Evolutionary conservation across 2,797 vertebrate species (phyloP), one percentile per base, ranked within the genome.

Genomic region (Gallinago stenura): DNA sequence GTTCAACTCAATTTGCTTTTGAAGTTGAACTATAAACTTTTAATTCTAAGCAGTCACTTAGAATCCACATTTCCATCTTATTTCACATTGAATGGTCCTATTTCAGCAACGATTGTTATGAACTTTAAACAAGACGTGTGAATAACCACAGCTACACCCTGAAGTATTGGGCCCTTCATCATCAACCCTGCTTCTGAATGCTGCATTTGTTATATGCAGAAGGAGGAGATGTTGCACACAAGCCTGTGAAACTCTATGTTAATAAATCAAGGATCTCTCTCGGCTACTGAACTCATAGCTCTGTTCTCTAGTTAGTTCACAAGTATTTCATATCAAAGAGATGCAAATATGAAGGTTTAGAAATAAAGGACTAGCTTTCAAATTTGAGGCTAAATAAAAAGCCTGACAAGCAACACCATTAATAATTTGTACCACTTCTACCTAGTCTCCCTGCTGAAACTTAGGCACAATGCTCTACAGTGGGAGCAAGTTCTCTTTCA

Each of bases 241-340:
- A 94, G 65, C 12, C 72, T 56, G 22, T 51, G 73, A 89, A 88
- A 89, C 19, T 71, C 71, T 86, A 3, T 35, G 50, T 84, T 94
- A 88, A 71, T 83, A 91, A 92, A 94, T 66, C 61, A 95, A 82
- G 76, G 48, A 81, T 91, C 72, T 96, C 72, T 96, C 90, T 73
- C 84, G 86, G 86, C 83, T 97, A 92, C 66, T 77, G 83, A 95
- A 86, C 77, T 89, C 84, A 90, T 39, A 91, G 83, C 43, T 93
- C 79, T 95, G 66, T 78, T 96, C 87, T 90, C 95, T 96, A 94
- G 91, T 87, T 96, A 93, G 81, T 95, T 97, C 92, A 96, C 84
- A 97, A 94, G 93, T 87, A 93, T 86, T 81, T 84, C 45, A 72
- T 75, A 92, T 95, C 84, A 96, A 96, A 96, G 88, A 22, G 28